These are phyloP conservation scores for Cepaea hortensis DNA, from an alignment of 2,888 invertebrate genomes.

Conservation along the genomic window DNA sequence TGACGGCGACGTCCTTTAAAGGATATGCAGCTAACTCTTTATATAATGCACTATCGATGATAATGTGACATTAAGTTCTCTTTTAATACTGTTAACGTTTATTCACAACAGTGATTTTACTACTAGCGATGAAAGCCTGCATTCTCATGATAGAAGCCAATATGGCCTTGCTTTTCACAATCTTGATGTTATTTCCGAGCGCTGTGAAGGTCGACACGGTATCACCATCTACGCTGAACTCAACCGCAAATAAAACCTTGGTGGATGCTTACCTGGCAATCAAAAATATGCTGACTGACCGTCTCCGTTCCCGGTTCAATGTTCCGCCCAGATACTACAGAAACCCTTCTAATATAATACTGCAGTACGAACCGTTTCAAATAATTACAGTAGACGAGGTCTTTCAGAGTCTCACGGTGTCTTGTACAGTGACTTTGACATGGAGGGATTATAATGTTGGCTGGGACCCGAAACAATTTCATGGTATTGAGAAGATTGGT, in stretches of 20 bases:
- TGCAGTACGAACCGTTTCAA: conserved; percentile 30
- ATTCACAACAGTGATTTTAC: too few species aligned
- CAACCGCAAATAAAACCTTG: not conserved
- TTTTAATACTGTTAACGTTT: too few species aligned
- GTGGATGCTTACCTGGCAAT: not conserved
- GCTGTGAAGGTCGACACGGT: not conserved
- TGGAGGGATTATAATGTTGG: conserved; percentile 26
- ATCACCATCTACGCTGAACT: not conserved
- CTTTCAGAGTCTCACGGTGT: conserved; percentile 23
- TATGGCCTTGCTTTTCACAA: too few species aligned
- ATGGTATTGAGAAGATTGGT: not conserved
- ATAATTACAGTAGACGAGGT: conserved; percentile 32
- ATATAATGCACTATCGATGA: too few species aligned
- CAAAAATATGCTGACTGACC: not conserved
- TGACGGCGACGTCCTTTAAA: too few species aligned
- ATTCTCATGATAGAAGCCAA: too few species aligned
- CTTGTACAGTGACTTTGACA: conserved; percentile 10
- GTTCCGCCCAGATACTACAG: conserved; percentile 24
- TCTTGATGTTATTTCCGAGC: not conserved
- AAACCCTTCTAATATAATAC: not conserved
- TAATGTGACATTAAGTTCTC: too few species aligned
- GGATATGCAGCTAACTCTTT: too few species aligned
- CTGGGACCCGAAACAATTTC: conserved; percentile 27
- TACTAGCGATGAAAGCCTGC: too few species aligned
- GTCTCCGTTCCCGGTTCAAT: conserved; percentile 1